Base-by-base conservation (phyloP, 2,888 invertebrate species). In the Chymomyza fuscimana region DNA sequence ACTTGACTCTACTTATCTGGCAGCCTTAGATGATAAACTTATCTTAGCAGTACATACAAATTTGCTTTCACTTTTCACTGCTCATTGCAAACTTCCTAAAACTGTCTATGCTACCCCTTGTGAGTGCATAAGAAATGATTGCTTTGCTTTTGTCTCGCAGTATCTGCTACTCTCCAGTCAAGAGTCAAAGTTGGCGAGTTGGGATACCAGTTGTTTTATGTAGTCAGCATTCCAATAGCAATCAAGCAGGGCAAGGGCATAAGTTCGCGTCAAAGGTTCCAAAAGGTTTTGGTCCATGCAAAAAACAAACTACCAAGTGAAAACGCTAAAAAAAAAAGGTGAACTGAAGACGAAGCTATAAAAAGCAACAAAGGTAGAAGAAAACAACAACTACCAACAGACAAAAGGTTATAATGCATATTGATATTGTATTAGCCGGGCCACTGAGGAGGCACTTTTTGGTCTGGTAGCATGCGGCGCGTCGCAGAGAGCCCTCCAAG, bases 261-360 rank as follows among this genome's bases (percentile, higher is more conserved):
- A 89, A 87, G 87, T 89, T 89, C 87, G 89, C 89, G 89, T 89
- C 89, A 87, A 89, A 87, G 89, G 89, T 87, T 87, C 87, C 81
- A 68, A 80, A 70, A 72, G 75, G 77, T 72, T 75, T 69, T 65
- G 70, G 67, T 67, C 62, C 74, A 72, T 51, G 68, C 70, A 68
- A 76, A 77, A 71, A 58, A 51, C 67, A 70, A 60, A 73, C 79
- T 78, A 79, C 61, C 79, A 76, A 88, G 79, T 72, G 88, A 76
- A 25, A 72, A 84, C 76, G 72, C 70, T 52, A 65, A 69, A 36
- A 36, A 36, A 36, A 36, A 36, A 7, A n/a, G n/a, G 7, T 36
- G 6, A 36, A 46, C 64, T 46, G 40, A 10, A 46, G 40, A 46
- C 40, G 40, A 12, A 4, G 40, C 40, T 46, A 46, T 46, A 46